A percentile compares a stretch with the other conserved stretches of the same genome.
Conservation (phyloP, 1,140 invertebrate genomes). For the Batillaria attramentaria region DNA sequence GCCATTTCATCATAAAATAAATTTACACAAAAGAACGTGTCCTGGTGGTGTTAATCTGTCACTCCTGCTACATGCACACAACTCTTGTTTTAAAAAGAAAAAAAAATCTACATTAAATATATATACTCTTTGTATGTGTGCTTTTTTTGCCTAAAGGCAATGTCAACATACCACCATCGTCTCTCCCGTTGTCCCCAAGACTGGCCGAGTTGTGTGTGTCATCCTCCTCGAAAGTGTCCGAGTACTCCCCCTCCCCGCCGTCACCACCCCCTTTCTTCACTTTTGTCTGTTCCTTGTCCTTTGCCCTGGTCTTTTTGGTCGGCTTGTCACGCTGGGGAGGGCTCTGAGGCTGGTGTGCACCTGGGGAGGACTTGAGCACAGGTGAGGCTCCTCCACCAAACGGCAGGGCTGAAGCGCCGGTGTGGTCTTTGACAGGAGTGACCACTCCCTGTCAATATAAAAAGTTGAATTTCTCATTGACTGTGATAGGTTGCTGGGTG, state of each 20-base stretch:
- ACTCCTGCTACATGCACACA: too few relatives aligned
- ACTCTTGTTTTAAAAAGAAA: too few relatives aligned
- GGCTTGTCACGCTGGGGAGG: constrained; percentile 22
- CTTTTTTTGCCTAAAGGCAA: too few relatives aligned
- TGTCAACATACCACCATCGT: too few relatives aligned
- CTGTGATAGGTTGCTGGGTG: too few relatives aligned
- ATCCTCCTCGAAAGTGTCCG: constrained; percentile 54
- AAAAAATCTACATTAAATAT: too few relatives aligned
- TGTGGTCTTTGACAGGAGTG: constrained; percentile 32
- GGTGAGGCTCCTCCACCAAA: not conserved
- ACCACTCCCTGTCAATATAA: not conserved
- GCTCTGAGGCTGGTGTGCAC: not conserved
- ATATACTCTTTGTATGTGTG: too few relatives aligned
- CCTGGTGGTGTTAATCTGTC: too few relatives aligned
- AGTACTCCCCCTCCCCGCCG: constrained; percentile 44
- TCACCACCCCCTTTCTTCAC: constrained; percentile 16
- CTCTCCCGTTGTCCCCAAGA: constrained; percentile 46
- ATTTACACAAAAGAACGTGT: too few relatives aligned
- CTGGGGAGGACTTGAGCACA: constrained; percentile 11
- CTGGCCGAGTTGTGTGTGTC: constrained; percentile 55
- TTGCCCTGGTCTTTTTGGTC: not conserved
- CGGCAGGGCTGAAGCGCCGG: constrained; percentile 17
- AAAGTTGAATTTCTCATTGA: too few relatives aligned
- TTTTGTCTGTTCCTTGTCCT: not conserved
- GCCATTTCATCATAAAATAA: too few relatives aligned